Evolutionary conservation across 2,797 vertebrate genomes (phyloP).

Genomic region (Labeo calbasu): DNA sequence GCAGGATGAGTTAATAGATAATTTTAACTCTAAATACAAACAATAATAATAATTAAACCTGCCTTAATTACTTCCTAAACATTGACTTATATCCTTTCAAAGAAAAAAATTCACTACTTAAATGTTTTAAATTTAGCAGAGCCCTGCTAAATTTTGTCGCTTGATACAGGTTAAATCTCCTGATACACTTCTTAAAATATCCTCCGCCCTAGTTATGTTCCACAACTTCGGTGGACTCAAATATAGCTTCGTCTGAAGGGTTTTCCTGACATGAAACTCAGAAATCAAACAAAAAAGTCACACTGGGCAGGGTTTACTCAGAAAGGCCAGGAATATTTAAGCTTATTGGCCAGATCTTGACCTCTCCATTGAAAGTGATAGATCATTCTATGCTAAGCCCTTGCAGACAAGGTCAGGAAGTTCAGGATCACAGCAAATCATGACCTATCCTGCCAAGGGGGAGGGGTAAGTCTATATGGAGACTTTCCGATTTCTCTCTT

Average conservation of each 20-base stretch:
- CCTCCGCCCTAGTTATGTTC: neutral
- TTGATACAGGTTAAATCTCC: neutral
- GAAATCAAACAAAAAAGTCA: neutral
- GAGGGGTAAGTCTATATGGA: neutral
- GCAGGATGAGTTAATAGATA: neutral
- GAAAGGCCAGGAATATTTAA: neutral
- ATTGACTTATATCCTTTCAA: neutral
- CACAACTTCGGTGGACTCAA: neutral
- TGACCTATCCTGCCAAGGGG: neutral
- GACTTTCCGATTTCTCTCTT: neutral
- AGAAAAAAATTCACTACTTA: neutral
- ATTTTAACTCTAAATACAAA: neutral
- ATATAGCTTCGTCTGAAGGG: neutral
- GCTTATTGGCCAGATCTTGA: conserved; percentile 26
- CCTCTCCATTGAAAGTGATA: conserved; percentile 1
- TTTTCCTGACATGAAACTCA: neutral
- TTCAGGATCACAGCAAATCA: neutral
- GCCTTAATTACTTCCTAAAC: neutral
- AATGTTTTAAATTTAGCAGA: neutral
- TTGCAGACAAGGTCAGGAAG: conserved; percentile 11
- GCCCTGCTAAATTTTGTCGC: too few species aligned
- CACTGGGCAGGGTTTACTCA: neutral
- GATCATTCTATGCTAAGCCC: conserved; percentile 10
- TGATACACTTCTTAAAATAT: conserved; percentile 13
- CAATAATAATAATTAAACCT: neutral